These are phyloP conservation scores for Phoxinus dragarum DNA, from an alignment of 2,797 vertebrate species.

Conservation along the genomic window DNA sequence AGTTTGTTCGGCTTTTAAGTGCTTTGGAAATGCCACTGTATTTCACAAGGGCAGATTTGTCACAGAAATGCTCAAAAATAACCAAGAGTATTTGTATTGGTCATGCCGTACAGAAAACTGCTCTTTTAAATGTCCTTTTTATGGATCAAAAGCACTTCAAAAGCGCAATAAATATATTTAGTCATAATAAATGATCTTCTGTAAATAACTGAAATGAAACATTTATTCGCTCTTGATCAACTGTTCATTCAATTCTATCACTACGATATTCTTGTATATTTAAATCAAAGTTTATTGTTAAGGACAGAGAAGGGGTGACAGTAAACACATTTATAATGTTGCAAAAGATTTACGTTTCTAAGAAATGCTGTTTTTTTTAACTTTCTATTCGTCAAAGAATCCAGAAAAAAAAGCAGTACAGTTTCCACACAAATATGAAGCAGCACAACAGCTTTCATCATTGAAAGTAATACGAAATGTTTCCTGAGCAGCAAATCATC, in stretches of 20 bases:
- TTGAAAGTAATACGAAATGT: background rate
- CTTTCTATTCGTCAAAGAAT: background rate
- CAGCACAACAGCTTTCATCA: background rate
- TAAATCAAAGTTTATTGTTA: background rate
- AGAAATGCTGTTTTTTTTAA: background rate
- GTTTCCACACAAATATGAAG: background rate
- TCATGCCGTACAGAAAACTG: background rate
- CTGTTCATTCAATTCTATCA: constrained; percentile 9
- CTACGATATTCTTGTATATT: background rate
- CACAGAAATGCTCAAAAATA: background rate
- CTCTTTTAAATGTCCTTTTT: background rate
- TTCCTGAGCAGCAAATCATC: background rate
- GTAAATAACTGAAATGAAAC: background rate
- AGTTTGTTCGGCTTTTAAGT: constrained; percentile 35
- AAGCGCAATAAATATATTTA: background rate
- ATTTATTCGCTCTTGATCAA: background rate
- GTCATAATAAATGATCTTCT: background rate
- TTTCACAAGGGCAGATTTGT: constrained; percentile 22
- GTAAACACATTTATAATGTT: background rate
- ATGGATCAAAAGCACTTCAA: background rate
- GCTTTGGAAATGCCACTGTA: constrained; percentile 40
- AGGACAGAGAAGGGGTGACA: background rate
- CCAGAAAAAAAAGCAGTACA: background rate
- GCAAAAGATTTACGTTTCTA: background rate
- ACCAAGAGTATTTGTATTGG: background rate